Base-by-base conservation (phyloP, 2,888 invertebrate species). In the Drosophila quinaria region DNA sequence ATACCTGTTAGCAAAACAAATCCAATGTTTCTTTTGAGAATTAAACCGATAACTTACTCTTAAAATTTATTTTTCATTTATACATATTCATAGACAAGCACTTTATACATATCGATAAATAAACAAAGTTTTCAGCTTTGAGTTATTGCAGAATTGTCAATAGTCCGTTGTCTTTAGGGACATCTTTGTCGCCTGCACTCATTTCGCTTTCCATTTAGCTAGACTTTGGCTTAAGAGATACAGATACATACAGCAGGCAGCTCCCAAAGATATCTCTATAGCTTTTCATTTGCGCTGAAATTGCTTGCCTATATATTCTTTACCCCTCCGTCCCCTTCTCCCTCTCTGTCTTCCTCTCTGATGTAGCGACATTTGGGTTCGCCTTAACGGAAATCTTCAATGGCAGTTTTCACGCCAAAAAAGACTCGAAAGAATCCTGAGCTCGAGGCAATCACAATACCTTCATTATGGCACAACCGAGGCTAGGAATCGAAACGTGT, bases 341-440 rank as follows among this genome's bases (percentile, higher is more conserved):
- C 6, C 25, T 11, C 0, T 25, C 17, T n/a, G 59, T 17, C 37
- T 13, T 1, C 6, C 39, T 19, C 37, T 13, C n/a, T 15, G 37
- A 62, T 10, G 19, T 42, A 5, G 42, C 55, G 60, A 60, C 74
- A 74, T 61, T 70, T 74, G 31, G 56, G 42, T n/a, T 13, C 11
- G 56, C 49, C 74, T 68, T 69, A 81, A 78, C 78, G 80, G 74
- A 82, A 82, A 79, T 86, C 82, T 74, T 79, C 59, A 69, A 42
- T 54, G 68, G 77, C 81, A 80, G 65, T 81, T 85, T 83, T 83
- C 80, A 80, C 89, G 74, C 87, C 77, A 70, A 70, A 64, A 62
- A 22, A 44, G 60, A 71, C 50, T 72, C 29, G 37, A 60, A 65
- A 29, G 47, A 50, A 61, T 52, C 39, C 46, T 22, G 39, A 46